Percentiles rank a stretch among this genome's conserved stretches.
phyloP scores from a whole-genome alignment of 2,888 invertebrate genomes.

The Micoletzkya japonica region DNA sequence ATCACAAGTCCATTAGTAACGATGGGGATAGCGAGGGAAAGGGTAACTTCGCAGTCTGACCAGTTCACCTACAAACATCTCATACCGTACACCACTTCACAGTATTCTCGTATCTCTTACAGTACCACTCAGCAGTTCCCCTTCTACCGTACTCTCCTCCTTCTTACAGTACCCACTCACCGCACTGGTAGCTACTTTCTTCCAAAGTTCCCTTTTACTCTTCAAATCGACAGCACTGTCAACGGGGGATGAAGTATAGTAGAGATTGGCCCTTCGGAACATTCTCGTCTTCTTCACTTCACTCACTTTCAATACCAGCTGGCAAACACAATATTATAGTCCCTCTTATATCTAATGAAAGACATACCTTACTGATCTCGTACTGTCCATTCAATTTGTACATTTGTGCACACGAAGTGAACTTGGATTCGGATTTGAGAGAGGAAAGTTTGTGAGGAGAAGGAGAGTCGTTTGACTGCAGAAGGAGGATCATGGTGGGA shows the following conservation, averaged over 20 bases:
- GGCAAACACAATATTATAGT: slow-evolving; percentile 59
- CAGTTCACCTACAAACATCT: neutral
- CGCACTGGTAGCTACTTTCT: slow-evolving; percentile 89
- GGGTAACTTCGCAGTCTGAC: slow-evolving; percentile 29
- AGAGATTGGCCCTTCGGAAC: slow-evolving; percentile 80
- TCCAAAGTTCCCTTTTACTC: slow-evolving; percentile 78
- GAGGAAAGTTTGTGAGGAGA: slow-evolving; percentile 42
- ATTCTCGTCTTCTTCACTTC: slow-evolving; percentile 95
- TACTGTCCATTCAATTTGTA: slow-evolving; percentile 92
- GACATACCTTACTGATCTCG: slow-evolving; percentile 73
- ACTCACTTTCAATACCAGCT: slow-evolving; percentile 86
- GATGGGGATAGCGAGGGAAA: slow-evolving; percentile 73
- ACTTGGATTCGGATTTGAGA: slow-evolving; percentile 80
- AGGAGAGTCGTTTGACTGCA: slow-evolving; percentile 28
- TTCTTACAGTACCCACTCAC: slow-evolving; percentile 72
- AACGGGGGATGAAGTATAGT: slow-evolving; percentile 89
- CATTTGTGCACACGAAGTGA: slow-evolving; percentile 95
- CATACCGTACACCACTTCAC: neutral
- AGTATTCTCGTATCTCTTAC: neutral
- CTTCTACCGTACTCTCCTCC: neutral
- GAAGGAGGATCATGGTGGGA: too few relatives aligned
- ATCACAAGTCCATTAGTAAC: slow-evolving; percentile 97
- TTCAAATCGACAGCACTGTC: slow-evolving; percentile 96
- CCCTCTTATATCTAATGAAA: neutral
- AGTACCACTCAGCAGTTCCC: neutral